A percentile compares a stretch with the other conserved stretches of the same genome.
Evolutionary conservation across 2,888 invertebrate genomes (phyloP).

Genomic region (Athalia rosae): DNA sequence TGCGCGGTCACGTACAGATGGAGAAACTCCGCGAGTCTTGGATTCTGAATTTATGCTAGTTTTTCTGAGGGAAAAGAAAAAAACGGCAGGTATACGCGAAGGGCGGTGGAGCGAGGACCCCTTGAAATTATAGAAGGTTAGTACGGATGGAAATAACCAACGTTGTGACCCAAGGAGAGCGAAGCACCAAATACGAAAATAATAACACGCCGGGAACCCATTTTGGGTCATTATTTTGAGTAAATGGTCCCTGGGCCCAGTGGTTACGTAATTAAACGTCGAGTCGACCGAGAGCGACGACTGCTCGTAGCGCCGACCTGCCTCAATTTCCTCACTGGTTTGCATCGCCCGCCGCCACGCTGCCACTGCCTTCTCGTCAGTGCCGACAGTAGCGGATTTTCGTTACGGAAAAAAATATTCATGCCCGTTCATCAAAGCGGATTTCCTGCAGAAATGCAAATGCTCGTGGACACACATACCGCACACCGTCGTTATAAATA

Average conservation of each 20-base stretch:
- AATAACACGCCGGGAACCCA: slow-evolving; percentile 46
- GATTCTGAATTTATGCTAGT: slow-evolving; percentile 1
- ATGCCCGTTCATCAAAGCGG: neutral
- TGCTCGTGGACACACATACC: neutral
- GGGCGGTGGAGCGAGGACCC: slow-evolving; percentile 20
- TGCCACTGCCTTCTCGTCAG: neutral
- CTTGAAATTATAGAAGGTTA: slow-evolving; percentile 37
- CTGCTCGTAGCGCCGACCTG: slow-evolving; percentile 44
- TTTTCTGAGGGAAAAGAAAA: slow-evolving; percentile 6
- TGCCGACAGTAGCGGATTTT: slow-evolving; percentile 11
- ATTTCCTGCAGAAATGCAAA: slow-evolving; percentile 13
- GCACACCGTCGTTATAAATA: neutral
- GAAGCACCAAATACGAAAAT: slow-evolving; percentile 47
- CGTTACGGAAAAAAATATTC: neutral
- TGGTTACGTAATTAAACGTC: slow-evolving; percentile 48
- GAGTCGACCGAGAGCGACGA: slow-evolving; percentile 36
- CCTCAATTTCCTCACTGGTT: slow-evolving; percentile 16
- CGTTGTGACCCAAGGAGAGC: slow-evolving; percentile 42
- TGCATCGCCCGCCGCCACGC: slow-evolving; percentile 12
- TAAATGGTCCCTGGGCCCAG: slow-evolving; percentile 44
- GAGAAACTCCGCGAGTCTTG: neutral
- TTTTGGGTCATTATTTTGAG: slow-evolving; percentile 47
- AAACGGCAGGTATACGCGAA: slow-evolving; percentile 15
- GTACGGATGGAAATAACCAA: slow-evolving; percentile 37
- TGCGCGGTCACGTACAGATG: neutral